Conservation (phyloP, 2,113 vertebrate genomes). For the Erythrocebus patas region DNA sequence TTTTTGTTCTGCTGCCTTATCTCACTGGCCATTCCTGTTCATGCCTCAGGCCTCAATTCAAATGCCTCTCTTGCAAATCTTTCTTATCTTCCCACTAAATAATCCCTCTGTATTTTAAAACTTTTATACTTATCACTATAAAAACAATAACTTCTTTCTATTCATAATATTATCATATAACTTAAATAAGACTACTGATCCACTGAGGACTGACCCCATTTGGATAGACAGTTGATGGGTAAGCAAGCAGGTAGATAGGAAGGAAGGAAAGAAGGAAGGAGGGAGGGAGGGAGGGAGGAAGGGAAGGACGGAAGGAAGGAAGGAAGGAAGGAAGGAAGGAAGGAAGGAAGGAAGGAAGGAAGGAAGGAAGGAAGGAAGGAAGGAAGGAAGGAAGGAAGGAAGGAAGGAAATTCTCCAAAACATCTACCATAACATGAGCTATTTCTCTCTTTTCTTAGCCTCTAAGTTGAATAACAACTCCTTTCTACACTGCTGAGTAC, state of each 20-base stretch:
- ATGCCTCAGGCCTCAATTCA: not conserved
- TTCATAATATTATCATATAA: not conserved
- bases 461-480: not conserved
- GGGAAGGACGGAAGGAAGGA: fast-evolving
- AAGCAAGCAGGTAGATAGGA: too few relatives aligned
- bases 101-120: not conserved
- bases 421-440: not conserved
- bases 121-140: not conserved
- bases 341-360: fast-evolving
- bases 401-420: not conserved
- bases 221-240: not conserved
- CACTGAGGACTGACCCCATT: not conserved
- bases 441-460: not conserved
- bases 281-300: fast-evolving
- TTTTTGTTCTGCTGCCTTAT: too few relatives aligned
- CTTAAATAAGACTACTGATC: not conserved
- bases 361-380: too few relatives aligned
- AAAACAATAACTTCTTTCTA: not conserved
- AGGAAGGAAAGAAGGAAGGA: not conserved
- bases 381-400: fast-evolving
- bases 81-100: not conserved
- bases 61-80: not conserved
- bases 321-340: fast-evolving
- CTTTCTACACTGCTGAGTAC: not conserved
- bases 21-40: not conserved